phyloP scores from a whole-genome alignment of 2,888 invertebrate genomes.

The Limnephilus lunatus region DNA sequence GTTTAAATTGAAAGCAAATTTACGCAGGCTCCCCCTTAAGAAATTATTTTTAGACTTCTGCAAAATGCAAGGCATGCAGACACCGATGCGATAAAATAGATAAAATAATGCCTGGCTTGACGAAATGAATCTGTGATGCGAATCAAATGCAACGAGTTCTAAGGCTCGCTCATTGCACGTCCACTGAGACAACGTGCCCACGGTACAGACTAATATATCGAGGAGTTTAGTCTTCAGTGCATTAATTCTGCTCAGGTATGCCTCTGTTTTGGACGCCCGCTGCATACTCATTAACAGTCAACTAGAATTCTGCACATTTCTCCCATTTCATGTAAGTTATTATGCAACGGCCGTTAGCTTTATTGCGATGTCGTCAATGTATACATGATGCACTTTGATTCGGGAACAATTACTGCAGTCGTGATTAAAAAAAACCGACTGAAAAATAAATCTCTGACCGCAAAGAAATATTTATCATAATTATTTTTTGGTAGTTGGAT shows the following conservation, averaged over 20 bases:
- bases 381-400: constrained; percentile 19
- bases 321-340: constrained; percentile 60
- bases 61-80: background rate
- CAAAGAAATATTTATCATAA: background rate
- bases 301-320: constrained; percentile 57
- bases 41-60: background rate
- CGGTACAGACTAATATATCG: constrained; percentile 36
- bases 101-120: background rate
- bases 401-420: background rate
- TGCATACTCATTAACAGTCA: constrained; percentile 40
- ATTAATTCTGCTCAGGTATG: constrained; percentile 44
- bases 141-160: background rate
- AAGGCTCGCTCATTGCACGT: constrained; percentile 21
- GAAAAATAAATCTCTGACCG: background rate
- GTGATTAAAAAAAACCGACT: background rate
- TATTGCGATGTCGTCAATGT: constrained; percentile 44
- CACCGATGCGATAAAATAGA: background rate
- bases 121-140: background rate
- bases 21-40: background rate
- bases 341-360: constrained; percentile 62
- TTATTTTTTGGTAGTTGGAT: background rate
- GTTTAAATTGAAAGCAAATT: too few relatives aligned
- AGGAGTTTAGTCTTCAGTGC: constrained; percentile 30
- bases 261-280: constrained; percentile 49
- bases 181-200: constrained; percentile 17